phyloP scores from a whole-genome alignment of 2,888 invertebrate species.

The Drosophila trichaetosa region DNA sequence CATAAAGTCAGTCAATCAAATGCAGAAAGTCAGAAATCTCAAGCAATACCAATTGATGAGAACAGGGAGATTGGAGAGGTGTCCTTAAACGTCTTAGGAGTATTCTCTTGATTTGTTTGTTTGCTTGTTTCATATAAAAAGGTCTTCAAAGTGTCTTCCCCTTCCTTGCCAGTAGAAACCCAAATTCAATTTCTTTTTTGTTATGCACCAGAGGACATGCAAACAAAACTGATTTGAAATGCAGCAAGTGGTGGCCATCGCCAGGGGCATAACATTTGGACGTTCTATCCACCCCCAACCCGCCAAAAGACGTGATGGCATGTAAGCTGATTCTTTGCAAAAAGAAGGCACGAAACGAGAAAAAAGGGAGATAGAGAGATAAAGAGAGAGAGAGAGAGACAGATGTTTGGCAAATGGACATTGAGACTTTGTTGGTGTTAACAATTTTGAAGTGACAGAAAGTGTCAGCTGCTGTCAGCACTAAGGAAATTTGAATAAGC shows the following conservation, averaged over 20 bases:
- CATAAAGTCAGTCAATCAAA: constrained; percentile 62
- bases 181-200: constrained; percentile 71
- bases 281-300: constrained; percentile 25
- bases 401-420: constrained; percentile 33
- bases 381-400: constrained; percentile 3
- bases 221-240: constrained; percentile 79
- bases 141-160: constrained; percentile 50
- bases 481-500: constrained; percentile 55
- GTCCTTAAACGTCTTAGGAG: constrained; percentile 45
- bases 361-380: constrained; percentile 11
- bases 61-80: constrained; percentile 5
- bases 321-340: constrained; percentile 56
- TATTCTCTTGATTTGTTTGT: constrained; percentile 37
- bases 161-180: constrained; percentile 38
- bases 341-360: background rate
- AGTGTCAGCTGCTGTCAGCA: constrained; percentile 60
- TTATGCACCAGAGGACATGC: constrained; percentile 73
- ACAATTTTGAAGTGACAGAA: constrained; percentile 43
- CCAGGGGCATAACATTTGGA: constrained; percentile 54
- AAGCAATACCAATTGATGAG: constrained; percentile 28
- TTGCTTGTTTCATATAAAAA: constrained; percentile 35
- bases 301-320: constrained; percentile 59
- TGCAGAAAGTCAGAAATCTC: constrained; percentile 38
- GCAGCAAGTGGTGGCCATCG: constrained; percentile 68
- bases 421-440: constrained; percentile 39